Evolutionary conservation across 2,888 invertebrate genomes (phyloP).

Genomic region (Diplolepis rosae): DNA sequence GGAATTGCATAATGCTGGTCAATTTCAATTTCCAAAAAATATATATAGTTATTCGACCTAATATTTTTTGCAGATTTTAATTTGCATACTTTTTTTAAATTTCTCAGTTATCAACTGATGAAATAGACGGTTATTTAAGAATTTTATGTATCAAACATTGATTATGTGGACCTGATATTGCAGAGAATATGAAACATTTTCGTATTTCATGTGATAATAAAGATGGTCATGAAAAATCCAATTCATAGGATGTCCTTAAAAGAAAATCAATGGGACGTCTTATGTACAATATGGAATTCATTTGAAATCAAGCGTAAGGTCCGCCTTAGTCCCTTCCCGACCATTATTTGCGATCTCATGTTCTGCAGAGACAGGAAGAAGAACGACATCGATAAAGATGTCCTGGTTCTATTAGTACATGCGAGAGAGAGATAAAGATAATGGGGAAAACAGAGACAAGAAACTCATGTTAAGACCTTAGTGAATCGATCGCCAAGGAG

Average conservation of each 20-base stretch:
- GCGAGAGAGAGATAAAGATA: background rate
- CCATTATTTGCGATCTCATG: background rate
- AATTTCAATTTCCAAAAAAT: no score
- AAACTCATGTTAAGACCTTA: background rate
- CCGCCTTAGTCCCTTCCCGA: background rate
- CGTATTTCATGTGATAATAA: background rate
- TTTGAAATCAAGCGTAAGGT: conserved; percentile 22
- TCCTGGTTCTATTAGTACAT: background rate
- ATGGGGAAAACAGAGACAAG: background rate
- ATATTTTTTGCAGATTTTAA: no score
- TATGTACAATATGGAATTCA: conserved; percentile 11
- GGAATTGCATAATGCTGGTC: no score
- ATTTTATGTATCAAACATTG: conserved; percentile 14
- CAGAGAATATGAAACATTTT: conserved; percentile 26
- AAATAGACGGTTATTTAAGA: no score
- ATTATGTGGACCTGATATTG: background rate
- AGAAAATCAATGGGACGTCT: background rate
- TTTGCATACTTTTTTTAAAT: no score
- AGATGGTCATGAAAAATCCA: conserved; percentile 11
- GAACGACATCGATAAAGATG: conserved; percentile 4
- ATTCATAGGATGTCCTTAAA: background rate
- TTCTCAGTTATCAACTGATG: no score
- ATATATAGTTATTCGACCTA: no score
- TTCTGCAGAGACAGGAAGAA: background rate
- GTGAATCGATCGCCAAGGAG: background rate